Percentiles rank a stretch among this genome's conserved stretches.
phyloP scores from a whole-genome alignment of 1,140 invertebrate genomes.

The Ips nitidus region DNA sequence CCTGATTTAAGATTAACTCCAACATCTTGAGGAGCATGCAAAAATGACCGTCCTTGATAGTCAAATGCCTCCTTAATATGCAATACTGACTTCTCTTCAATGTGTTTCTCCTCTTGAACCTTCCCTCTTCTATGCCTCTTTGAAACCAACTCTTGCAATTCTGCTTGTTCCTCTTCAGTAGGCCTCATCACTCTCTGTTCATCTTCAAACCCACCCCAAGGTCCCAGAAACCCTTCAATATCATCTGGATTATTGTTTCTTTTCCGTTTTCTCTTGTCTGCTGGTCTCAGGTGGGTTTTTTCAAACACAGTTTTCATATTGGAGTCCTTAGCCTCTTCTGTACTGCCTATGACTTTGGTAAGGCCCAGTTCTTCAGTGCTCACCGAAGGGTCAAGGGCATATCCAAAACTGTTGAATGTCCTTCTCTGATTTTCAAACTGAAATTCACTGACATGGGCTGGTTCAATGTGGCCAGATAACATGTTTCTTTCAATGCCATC shows the following conservation, averaged over 20 bases:
- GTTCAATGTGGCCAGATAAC: constrained; percentile 92
- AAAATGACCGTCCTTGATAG: constrained; percentile 95
- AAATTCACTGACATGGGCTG: constrained; percentile 94
- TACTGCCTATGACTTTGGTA: constrained; percentile 63
- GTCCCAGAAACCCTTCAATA: constrained; percentile 93
- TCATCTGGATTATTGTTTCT: constrained; percentile 91
- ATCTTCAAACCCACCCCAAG: constrained; percentile 94
- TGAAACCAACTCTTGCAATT: constrained; percentile 90
- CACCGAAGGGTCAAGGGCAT: constrained; percentile 91
- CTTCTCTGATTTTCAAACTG: constrained; percentile 97
- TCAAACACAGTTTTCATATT: constrained; percentile 86
- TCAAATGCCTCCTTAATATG: constrained; percentile 95
- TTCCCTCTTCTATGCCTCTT: constrained; percentile 87
- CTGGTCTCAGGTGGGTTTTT: constrained; percentile 66
- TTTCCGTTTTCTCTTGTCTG: constrained; percentile 75
- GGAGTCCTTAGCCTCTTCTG: constrained; percentile 38
- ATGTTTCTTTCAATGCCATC: constrained; percentile 87
- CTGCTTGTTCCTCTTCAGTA: constrained; percentile 87
- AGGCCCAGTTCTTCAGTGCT: constrained; percentile 65
- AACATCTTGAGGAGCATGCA: constrained; percentile 93
- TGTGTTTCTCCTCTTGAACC: constrained; percentile 83
- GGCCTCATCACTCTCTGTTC: constrained; percentile 88
- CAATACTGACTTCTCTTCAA: constrained; percentile 93
- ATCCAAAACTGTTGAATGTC: constrained; percentile 95
- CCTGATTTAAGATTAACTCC: constrained; percentile 89